Conservation (phyloP, 1,140 invertebrate species). For the Penaeus vannamei region DNA sequence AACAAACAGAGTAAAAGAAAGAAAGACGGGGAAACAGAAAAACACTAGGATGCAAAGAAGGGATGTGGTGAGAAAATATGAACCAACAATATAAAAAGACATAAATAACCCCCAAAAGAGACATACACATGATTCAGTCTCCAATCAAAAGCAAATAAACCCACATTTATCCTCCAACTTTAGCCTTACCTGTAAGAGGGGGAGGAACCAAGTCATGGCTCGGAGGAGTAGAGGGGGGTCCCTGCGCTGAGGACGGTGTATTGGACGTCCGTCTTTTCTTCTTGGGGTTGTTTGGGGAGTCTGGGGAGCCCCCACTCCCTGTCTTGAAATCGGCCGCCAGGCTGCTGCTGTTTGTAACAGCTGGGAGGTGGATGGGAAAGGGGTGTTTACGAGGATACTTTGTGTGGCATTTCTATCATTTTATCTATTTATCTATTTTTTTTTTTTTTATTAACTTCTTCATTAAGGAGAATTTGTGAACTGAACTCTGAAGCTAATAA, state of each 20-base stretch:
- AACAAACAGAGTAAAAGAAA: no score
- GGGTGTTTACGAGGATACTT: no score
- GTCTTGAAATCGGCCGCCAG: slow-evolving; percentile 66
- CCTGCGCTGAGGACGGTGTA: slow-evolving; percentile 71
- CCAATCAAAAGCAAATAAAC: no score
- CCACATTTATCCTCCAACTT: no score
- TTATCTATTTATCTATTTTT: no score
- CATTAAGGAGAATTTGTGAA: no score
- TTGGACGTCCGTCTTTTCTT: slow-evolving; percentile 76
- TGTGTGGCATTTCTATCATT: no score
- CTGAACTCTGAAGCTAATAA: no score
- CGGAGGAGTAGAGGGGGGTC: slow-evolving; percentile 74
- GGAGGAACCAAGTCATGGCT: slow-evolving; percentile 86
- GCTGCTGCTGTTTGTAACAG: slow-evolving; percentile 55
- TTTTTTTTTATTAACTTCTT: neutral
- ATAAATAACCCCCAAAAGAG: slow-evolving; percentile 20
- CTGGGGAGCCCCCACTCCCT: slow-evolving; percentile 69
- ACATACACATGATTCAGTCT: slow-evolving; percentile 27
- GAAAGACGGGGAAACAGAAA: neutral
- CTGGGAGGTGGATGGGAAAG: slow-evolving; percentile 35
- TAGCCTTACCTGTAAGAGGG: slow-evolving; percentile 78
- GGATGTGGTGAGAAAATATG: no score
- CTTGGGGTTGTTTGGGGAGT: slow-evolving; percentile 75
- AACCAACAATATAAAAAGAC: neutral
- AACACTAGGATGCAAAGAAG: neutral